Evolutionary conservation across 2,888 invertebrate species (phyloP).

Genomic region (Parnassius apollo): DNA sequence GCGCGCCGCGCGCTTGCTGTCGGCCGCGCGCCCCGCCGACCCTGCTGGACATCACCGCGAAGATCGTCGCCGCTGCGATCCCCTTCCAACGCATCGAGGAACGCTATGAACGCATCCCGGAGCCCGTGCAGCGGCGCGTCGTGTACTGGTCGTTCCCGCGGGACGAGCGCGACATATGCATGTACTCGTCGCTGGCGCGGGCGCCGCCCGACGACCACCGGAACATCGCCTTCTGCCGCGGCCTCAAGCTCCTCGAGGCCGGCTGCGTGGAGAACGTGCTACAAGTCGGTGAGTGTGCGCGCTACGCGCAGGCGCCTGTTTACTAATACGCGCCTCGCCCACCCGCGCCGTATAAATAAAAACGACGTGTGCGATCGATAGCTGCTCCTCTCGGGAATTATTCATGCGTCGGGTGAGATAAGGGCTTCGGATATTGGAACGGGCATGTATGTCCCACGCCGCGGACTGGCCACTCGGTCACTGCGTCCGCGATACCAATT

Average conservation of each 20-base stretch:
- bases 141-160: conserved; percentile 95
- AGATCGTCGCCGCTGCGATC: conserved; percentile 91
- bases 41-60: conserved; percentile 90
- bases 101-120: conserved; percentile 92
- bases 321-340: conserved; percentile 81
- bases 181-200: conserved; percentile 90
- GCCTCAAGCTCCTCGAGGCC: conserved; percentile 90
- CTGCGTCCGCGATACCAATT: conserved; percentile 42
- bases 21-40: conserved; percentile 85
- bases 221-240: conserved; percentile 92
- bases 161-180: conserved; percentile 93
- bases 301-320: conserved; percentile 78
- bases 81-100: conserved; percentile 94
- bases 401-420: conserved; percentile 78
- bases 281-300: conserved; percentile 91
- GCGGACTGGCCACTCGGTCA: conserved; percentile 7
- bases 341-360: conserved; percentile 80
- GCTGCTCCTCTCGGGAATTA: conserved; percentile 79
- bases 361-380: conserved; percentile 81
- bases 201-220: conserved; percentile 85
- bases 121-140: conserved; percentile 92
- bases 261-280: conserved; percentile 92
- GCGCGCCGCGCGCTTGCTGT: conserved; percentile 78
- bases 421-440: conserved; percentile 48
- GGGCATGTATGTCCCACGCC: conserved; percentile 6